phyloP scores from a whole-genome alignment of 2,888 invertebrate species.

The Coleophora flavipennella region DNA sequence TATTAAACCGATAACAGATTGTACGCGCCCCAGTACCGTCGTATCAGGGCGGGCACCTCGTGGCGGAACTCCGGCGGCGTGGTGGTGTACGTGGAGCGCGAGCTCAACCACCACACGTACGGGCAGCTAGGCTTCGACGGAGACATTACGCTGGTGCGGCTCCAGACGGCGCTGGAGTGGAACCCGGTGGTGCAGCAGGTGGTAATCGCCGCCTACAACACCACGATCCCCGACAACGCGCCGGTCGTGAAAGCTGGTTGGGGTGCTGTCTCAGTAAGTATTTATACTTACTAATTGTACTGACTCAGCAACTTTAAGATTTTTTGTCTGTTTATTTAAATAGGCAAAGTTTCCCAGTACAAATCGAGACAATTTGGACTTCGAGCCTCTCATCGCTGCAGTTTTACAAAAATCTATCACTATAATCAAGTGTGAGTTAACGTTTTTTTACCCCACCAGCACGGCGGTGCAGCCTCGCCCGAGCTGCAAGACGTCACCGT shows the following conservation, averaged over 20 bases:
- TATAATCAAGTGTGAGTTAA: too few species aligned
- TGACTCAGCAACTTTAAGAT: too few species aligned
- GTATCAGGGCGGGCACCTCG: slow-evolving; percentile 37
- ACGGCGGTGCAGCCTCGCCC: slow-evolving; percentile 20
- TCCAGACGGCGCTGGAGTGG: slow-evolving; percentile 18
- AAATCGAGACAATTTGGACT: too few species aligned
- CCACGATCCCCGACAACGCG: slow-evolving; percentile 17
- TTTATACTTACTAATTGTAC: too few species aligned
- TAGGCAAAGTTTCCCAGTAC: too few species aligned
- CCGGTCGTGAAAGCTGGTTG: slow-evolving; percentile 25
- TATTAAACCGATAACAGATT: slow-evolving; percentile 18
- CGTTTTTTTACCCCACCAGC: slow-evolving; percentile 13
- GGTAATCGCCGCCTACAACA: slow-evolving; percentile 14
- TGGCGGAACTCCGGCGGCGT: slow-evolving; percentile 35
- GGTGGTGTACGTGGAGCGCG: slow-evolving; percentile 11
- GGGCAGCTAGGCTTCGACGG: slow-evolving; percentile 11
- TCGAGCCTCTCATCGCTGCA: too few species aligned
- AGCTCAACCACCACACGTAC: slow-evolving; percentile 24
- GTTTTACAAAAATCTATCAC: too few species aligned
- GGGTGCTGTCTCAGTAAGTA: slow-evolving; percentile 25
- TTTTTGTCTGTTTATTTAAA: too few species aligned
- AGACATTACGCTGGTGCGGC: slow-evolving; percentile 34
- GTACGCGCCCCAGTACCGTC: slow-evolving; percentile 22
- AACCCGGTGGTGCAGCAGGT: slow-evolving; percentile 15
- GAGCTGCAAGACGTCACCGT: slow-evolving; percentile 30